Base-by-base conservation (phyloP, 2,888 invertebrate genomes). In the Chirona hameri region DNA sequence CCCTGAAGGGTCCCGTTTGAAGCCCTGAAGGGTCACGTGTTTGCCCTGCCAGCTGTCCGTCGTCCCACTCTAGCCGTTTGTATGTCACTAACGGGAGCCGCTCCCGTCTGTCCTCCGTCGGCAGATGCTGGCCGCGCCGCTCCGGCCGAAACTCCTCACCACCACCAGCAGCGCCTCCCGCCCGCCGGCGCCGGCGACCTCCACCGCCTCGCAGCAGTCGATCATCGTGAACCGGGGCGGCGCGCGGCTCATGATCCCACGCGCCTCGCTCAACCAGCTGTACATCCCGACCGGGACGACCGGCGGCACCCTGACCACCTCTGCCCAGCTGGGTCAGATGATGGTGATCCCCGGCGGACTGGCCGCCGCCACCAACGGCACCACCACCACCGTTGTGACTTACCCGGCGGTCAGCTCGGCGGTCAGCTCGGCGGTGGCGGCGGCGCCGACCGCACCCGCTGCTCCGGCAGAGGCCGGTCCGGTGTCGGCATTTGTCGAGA, bases 401-500 rank as follows among this genome's bases (percentile, higher is more conserved):
- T 29, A 29, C 29, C 69, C 69, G 69, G 69, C 69, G 14, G 69
- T 29, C 69, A 69, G 69, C 69, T 29, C 69, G 69, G 29, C n/a
- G 69, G 69, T 15, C 69, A 7, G 3, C n/a, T 9, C 65, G 65
- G 0, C 65, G n/a, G 65, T 9, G 57, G 21, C 57, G 57, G 57
- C 15, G 60, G n/a, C 60, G 24, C 24, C 21, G 57, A 4, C 27
- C n/a, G 7, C 65, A 31, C 29, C 76, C 21, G 21, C 15, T 5
- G 39, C 76, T 7, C 39, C 31, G 31, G 57, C 83, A 27, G 60
- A 83, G 81, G 81, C 82, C 60, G 84, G 83, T 27, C 81, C 91
- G 0, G 87, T 91, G 82, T 90, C 90, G 3, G 89, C 90, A 79
- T 90, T 89, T 84, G 88, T 92, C 69, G 90, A 91, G 86, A 90